phyloP scores from a whole-genome alignment of 2,797 vertebrate species.

The Squalus acanthias region DNA sequence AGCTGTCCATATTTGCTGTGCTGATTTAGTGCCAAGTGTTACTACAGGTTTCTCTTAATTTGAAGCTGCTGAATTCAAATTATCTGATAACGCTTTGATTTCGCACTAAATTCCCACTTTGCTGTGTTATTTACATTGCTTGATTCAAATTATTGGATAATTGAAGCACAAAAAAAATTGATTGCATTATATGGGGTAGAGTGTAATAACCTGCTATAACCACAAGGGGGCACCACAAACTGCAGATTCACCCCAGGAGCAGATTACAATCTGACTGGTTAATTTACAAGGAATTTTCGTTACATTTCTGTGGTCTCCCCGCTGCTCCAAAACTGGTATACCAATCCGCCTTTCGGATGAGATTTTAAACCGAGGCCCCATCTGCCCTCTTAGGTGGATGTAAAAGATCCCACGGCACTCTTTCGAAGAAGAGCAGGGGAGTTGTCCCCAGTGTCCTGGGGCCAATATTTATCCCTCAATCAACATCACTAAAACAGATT shows the following conservation, averaged over 20 bases:
- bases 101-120: background rate
- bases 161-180: background rate
- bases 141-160: background rate
- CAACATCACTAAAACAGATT: background rate
- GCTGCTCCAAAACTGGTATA: background rate
- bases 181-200: background rate
- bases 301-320: background rate
- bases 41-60: background rate
- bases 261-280: background rate
- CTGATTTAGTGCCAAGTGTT: background rate
- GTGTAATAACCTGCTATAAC: background rate
- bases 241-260: background rate
- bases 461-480: background rate
- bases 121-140: background rate
- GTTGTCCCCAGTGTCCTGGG: background rate
- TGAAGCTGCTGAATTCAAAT: background rate
- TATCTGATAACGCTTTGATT: conserved; percentile 16
- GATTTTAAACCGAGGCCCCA: background rate
- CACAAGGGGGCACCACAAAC: background rate
- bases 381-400: background rate
- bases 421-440: background rate
- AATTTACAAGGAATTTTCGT: background rate
- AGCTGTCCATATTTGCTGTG: background rate
- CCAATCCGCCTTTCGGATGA: background rate
- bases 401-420: background rate